Evolutionary conservation across 2,888 invertebrate species (phyloP), one percentile per base, ranked within the genome.

Genomic region (Caenorhabditis becei): DNA sequence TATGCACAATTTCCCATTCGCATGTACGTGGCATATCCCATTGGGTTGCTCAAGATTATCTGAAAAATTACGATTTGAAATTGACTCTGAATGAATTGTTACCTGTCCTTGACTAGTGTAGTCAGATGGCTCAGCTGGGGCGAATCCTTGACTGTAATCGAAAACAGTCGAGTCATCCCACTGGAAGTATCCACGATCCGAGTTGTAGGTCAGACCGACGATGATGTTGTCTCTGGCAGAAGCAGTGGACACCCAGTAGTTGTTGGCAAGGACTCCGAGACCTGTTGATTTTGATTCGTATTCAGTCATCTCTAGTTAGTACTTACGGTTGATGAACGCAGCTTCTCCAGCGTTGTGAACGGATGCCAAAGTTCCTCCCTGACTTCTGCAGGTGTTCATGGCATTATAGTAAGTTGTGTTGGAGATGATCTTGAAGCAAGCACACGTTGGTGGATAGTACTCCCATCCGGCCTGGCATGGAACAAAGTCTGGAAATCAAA

Each of bases 401-500:
- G 81, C 77, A 24, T 77, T 77, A 20, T 81, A 81, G 37, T 81
- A 81, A 0, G 81, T 81, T 0, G 71, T 81, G 58, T 77, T 77
- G 10, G 56, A 32, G 14, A 81, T 61, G 11, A 81, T 69, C 80
- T 51, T 66, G 58, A 72, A 77, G 44, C 81, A 81, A 20, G 81
- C 47, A 35, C 81, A 81, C 1, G 81, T 77, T 53, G 66, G 71
- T 53, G 81, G 81, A 44, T 77, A 81, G 51, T 81, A 81, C n/a
- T 71, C 77, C 81, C 81, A 81, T 14, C 81, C 81, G 23, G 66
- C 20, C 44, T 58, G 71, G 44, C 81, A 81, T 58, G 81, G 81
- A 20, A 81, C 77, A 35, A 67, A 71, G 47, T 81, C 81, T 81
- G 49, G 35, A 62, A 63, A n/a, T 1, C 8, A 41, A 32, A 32